These are phyloP conservation scores for Chironomus tepperi DNA, from an alignment of 1,140 invertebrate genomes.

Conservation along the genomic window DNA sequence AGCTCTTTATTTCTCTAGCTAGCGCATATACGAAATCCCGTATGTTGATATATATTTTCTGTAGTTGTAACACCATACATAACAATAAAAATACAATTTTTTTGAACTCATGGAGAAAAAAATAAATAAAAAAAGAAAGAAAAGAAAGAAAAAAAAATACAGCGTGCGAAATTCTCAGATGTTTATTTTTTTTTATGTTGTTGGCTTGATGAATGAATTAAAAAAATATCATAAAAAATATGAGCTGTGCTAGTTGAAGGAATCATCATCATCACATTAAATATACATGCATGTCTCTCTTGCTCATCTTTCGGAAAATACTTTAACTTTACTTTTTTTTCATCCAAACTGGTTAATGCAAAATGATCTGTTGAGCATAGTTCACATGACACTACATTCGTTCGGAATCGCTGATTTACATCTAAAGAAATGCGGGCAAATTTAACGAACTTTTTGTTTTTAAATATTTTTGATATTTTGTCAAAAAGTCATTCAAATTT, in stretches of 20 bases:
- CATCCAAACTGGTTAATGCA: not conserved
- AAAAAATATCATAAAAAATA: conserved; percentile 12
- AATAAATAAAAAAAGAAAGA: not conserved
- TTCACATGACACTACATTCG: too few relatives aligned
- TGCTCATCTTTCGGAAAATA: too few relatives aligned
- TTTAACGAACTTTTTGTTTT: too few relatives aligned
- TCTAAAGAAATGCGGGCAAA: too few relatives aligned
- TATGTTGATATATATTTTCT: conserved; percentile 16
- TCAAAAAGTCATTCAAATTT: too few relatives aligned
- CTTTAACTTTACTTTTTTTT: not conserved
- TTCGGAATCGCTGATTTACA: too few relatives aligned
- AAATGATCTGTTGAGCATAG: not conserved
- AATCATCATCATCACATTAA: not conserved
- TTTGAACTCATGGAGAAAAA: conserved; percentile 10
- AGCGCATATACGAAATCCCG: not conserved
- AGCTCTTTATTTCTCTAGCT: not conserved
- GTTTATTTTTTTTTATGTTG: not conserved
- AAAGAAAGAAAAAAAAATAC: conserved; percentile 15
- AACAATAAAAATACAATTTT: conserved; percentile 21
- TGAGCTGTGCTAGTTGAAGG: not conserved
- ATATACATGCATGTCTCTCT: not conserved
- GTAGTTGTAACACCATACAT: not conserved
- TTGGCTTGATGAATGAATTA: conserved; percentile 2
- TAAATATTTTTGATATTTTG: too few relatives aligned
- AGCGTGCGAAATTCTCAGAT: conserved; percentile 23